phyloP scores from a whole-genome alignment of 2,113 vertebrate species.

The Cyphomyrus plagiostoma region DNA sequence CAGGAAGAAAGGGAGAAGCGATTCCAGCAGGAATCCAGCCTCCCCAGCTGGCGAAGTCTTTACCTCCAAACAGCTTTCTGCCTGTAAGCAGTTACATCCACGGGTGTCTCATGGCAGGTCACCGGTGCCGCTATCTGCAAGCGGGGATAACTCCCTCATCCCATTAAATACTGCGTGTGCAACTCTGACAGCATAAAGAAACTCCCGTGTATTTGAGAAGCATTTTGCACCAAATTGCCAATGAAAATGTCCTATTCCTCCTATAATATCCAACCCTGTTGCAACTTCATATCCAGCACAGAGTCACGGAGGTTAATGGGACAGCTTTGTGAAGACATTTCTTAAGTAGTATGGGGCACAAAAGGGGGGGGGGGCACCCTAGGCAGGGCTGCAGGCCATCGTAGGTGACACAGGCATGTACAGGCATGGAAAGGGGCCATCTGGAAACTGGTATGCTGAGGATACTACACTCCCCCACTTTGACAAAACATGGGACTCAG shows the following conservation, averaged over 20 bases:
- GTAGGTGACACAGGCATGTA: not conserved
- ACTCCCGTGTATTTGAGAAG: not conserved
- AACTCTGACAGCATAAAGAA: not conserved
- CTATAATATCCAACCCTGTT: not conserved
- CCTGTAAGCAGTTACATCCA: not conserved
- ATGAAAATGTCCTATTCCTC: not conserved
- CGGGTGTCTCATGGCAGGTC: not conserved
- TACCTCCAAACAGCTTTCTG: not conserved
- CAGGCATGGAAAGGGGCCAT: not conserved
- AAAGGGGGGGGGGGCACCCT: not conserved
- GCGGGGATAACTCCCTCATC: not conserved
- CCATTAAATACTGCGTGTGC: not conserved
- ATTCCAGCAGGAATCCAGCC: not conserved
- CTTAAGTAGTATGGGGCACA: not conserved
- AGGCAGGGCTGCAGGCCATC: not conserved
- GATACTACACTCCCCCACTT: not conserved
- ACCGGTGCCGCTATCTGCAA: not conserved
- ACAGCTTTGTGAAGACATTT: not conserved
- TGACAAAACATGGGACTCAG: not conserved
- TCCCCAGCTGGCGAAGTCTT: not conserved
- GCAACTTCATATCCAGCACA: not conserved
- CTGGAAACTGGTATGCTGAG: not conserved
- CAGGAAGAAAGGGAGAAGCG: not conserved
- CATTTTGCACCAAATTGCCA: not conserved
- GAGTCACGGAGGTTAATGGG: not conserved